Base-by-base conservation (phyloP, 2,113 vertebrate species). In the Taurulus bubalis region DNA sequence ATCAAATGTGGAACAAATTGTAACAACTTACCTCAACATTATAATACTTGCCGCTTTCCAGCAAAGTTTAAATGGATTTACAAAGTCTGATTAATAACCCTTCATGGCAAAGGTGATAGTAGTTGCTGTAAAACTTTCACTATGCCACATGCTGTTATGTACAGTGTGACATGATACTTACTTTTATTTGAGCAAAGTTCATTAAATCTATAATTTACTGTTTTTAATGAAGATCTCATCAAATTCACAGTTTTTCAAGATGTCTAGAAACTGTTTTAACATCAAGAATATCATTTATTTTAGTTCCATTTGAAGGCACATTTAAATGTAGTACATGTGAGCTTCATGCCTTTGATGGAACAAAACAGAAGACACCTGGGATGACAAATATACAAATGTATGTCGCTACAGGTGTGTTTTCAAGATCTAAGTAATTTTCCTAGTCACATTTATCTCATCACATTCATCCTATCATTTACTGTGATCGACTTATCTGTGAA, bases 1-100 rank as follows among this genome's bases (percentile, higher is more conserved):
- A 51, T 75, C 28, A 65, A 65, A 76, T 14, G 22, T 64, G 55
- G 55, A 75, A 83, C 10, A 56, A 10, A 55, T 36, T 59, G 15
- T 71, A 51, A 56, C 30, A 63, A 11, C 18, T 59, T 51, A 45
- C 16, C 12, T 28, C 49, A 80, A 69, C 22, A 30, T 4, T 32
- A 1, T 15, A 36, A 60, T 45, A 65, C 15, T 59, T 58, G 11
- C 22, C 8, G 10, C 8, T 40, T 45, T 6, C 11, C 55, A 30
- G 53, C 9, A 38, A 69, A 80, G 32, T 40, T 42, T 24, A 6
- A 73, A 38, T 22, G 47, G 0, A 56, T 34, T 69, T 32, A 18
- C 24, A 1, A 47, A 4, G 15, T n/a, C 24, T 24, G 20, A 18
- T 30, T 32, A 69, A 18, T 24, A 71, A 63, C 34, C 24, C 11